phyloP scores from a whole-genome alignment of 2,888 invertebrate species.

The Apomyelois bistriatella region DNA sequence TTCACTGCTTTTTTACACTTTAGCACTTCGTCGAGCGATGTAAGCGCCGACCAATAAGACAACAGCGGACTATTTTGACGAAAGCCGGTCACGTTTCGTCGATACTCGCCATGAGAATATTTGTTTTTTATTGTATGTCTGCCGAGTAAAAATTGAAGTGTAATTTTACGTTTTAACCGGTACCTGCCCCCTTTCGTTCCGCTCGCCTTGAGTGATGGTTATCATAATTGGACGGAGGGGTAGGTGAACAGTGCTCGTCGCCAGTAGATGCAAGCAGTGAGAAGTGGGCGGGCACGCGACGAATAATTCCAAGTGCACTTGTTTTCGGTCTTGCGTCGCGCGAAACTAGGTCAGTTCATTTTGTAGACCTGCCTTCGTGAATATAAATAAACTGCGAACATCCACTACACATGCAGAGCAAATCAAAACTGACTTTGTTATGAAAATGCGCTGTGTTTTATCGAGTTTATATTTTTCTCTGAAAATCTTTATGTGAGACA shows the following conservation, averaged over 20 bases:
- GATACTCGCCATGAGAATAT: conserved; percentile 79
- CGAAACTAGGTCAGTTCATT: conserved; percentile 13
- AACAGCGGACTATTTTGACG: conserved; percentile 77
- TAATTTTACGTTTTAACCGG: conserved; percentile 78
- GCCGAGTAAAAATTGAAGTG: conserved; percentile 76
- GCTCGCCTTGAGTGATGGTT: conserved; percentile 79
- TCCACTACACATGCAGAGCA: conserved; percentile 13
- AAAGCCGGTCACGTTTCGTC: conserved; percentile 79
- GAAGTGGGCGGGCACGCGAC: conserved; percentile 60
- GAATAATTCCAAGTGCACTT: conserved; percentile 37
- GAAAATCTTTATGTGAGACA: not conserved
- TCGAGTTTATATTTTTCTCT: not conserved
- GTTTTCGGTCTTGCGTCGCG: conserved; percentile 12
- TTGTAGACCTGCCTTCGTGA: conserved; percentile 8
- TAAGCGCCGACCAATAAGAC: conserved; percentile 74
- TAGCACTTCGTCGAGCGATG: conserved; percentile 68
- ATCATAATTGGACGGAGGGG: conserved; percentile 77
- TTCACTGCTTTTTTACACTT: conserved; percentile 77
- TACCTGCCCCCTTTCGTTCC: conserved; percentile 79
- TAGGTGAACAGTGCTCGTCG: conserved; percentile 63
- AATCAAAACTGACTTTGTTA: conserved; percentile 1
- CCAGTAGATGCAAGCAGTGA: conserved; percentile 49
- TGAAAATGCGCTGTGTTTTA: conserved; percentile 1
- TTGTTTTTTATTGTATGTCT: conserved; percentile 77
- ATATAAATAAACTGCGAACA: conserved; percentile 19